phyloP scores from a whole-genome alignment of 2,797 vertebrate species.

The Hypotaenidia philippensis region DNA sequence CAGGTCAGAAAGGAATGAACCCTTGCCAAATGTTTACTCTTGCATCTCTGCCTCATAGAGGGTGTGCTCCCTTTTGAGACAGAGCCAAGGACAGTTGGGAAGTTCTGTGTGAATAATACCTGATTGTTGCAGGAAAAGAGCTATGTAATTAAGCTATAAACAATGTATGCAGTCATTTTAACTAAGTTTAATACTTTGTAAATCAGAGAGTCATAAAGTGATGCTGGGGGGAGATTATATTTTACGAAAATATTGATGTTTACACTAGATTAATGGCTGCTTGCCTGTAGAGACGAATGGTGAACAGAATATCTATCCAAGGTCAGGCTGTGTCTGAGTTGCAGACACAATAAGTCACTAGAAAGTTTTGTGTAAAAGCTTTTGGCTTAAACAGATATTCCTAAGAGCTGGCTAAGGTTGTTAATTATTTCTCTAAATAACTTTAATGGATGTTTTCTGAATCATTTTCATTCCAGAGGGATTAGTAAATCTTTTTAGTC shows the following conservation, averaged over 20 bases:
- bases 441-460: background rate
- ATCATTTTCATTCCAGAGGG: slow-evolving; percentile 25
- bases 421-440: slow-evolving; percentile 37
- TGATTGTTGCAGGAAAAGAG: slow-evolving; percentile 71
- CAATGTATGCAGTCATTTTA: slow-evolving; percentile 75
- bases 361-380: slow-evolving; percentile 26
- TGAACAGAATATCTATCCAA: slow-evolving; percentile 27
- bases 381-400: slow-evolving; percentile 29
- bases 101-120: slow-evolving; percentile 77
- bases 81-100: slow-evolving; percentile 74
- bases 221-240: slow-evolving; percentile 55
- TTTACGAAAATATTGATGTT: slow-evolving; percentile 80
- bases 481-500: slow-evolving; percentile 37
- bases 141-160: slow-evolving; percentile 76
- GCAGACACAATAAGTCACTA: slow-evolving; percentile 20
- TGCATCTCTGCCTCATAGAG: slow-evolving; percentile 65
- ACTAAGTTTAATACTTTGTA: slow-evolving; percentile 76
- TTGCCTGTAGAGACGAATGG: slow-evolving; percentile 24
- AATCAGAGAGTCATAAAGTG: slow-evolving; percentile 73
- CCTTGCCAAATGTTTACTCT: slow-evolving; percentile 77
- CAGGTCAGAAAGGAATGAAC: background rate
- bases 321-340: slow-evolving; percentile 38
- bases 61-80: slow-evolving; percentile 68
- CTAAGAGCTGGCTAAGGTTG: slow-evolving; percentile 16
- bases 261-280: slow-evolving; percentile 76